A percentile compares a stretch with the other conserved stretches of the same genome.
Conservation (phyloP, 2,113 vertebrate species). For the Furnarius figulus region DNA sequence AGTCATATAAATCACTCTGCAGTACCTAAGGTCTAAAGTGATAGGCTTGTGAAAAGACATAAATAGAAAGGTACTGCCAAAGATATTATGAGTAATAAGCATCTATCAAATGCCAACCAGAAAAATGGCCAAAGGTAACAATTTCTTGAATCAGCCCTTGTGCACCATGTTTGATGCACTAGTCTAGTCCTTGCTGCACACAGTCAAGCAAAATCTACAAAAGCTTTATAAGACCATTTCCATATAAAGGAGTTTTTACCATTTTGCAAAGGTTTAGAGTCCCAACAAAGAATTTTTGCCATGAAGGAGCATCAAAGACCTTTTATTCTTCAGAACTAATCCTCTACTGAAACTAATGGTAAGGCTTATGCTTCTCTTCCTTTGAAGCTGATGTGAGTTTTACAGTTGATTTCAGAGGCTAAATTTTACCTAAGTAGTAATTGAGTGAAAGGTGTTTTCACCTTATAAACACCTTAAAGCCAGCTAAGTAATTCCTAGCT, state of each 20-base stretch:
- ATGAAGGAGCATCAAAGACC: neutral
- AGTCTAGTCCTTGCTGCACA: neutral
- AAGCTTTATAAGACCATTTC: neutral
- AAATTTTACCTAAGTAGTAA: neutral
- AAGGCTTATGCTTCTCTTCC: neutral
- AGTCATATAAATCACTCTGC: neutral
- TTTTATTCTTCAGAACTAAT: neutral
- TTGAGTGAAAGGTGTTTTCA: neutral
- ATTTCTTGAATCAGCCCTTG: neutral
- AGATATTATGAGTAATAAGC: neutral
- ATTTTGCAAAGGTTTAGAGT: neutral
- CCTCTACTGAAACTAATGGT: neutral
- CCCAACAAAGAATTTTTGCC: neutral
- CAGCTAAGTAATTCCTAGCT: neutral
- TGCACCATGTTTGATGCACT: neutral
- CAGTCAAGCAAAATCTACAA: neutral
- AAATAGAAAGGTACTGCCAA: neutral
- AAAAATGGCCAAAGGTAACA: neutral
- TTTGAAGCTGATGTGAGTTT: neutral
- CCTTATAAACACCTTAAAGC: neutral
- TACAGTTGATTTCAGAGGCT: neutral
- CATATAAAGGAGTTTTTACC: neutral
- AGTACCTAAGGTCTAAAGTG: neutral
- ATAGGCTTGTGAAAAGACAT: neutral
- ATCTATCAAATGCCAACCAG: neutral